phyloP scores from a whole-genome alignment of 2,888 invertebrate genomes.

The Hesperia comma region DNA sequence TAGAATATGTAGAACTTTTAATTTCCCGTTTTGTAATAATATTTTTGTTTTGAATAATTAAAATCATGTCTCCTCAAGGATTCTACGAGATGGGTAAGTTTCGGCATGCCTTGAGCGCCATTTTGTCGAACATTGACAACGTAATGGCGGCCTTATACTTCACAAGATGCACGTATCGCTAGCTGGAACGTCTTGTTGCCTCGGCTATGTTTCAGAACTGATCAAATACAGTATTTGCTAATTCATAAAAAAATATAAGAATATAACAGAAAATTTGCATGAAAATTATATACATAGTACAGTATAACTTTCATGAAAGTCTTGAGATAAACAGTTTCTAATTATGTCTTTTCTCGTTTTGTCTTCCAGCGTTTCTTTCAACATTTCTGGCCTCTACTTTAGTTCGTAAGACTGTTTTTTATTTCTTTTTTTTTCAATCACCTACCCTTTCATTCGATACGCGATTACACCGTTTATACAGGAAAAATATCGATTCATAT shows the following conservation, averaged over 20 bases:
- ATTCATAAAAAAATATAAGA: slow-evolving; percentile 5
- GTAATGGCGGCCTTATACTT: slow-evolving; percentile 38
- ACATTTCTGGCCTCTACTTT: slow-evolving; percentile 82
- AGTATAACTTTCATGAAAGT: slow-evolving; percentile 5
- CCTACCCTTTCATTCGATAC: slow-evolving; percentile 27
- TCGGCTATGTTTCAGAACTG: slow-evolving; percentile 1
- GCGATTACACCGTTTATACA: slow-evolving; percentile 27
- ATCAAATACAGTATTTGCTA: slow-evolving; percentile 18
- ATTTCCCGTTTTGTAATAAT: slow-evolving; percentile 29
- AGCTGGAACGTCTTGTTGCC: slow-evolving; percentile 13
- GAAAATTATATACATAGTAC: background rate
- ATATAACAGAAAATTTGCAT: slow-evolving; percentile 13
- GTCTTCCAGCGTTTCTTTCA: slow-evolving; percentile 81
- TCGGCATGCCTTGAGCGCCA: slow-evolving; percentile 44
- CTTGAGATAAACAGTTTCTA: slow-evolving; percentile 39
- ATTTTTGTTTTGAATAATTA: slow-evolving; percentile 47
- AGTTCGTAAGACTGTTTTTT: slow-evolving; percentile 80
- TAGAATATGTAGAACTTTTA: slow-evolving; percentile 31
- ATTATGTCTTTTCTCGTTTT: slow-evolving; percentile 56
- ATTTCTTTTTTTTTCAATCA: slow-evolving; percentile 45
- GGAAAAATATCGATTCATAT: background rate
- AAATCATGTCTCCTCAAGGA: slow-evolving; percentile 72
- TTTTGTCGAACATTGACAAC: slow-evolving; percentile 40
- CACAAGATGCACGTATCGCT: slow-evolving; percentile 29
- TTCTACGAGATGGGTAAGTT: slow-evolving; percentile 80